Conservation (phyloP, 2,113 vertebrate species). For the Balaeniceps rex region DNA sequence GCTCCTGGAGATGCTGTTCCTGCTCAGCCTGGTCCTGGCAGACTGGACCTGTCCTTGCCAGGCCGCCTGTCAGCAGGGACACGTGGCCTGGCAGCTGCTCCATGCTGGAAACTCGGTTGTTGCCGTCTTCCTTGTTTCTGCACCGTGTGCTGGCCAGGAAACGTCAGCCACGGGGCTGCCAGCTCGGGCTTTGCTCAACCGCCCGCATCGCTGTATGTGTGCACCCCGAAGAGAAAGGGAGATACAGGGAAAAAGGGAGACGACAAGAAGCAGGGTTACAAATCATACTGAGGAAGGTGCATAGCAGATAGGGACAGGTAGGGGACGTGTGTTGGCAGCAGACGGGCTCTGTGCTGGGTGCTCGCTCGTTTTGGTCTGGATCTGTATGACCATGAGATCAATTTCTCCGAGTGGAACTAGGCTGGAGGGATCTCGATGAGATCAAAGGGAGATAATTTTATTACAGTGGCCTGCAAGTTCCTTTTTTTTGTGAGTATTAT, state of each 20-base stretch:
- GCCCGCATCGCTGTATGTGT: fast-evolving
- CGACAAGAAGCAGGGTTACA: neutral
- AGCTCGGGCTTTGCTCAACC: neutral
- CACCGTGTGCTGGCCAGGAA: neutral
- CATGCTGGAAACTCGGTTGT: neutral
- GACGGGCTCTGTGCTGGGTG: neutral
- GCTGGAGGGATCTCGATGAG: neutral
- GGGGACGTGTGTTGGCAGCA: neutral
- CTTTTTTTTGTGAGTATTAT: neutral
- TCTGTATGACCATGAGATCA: neutral
- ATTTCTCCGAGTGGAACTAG: neutral
- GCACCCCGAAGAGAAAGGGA: neutral
- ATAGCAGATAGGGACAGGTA: neutral
- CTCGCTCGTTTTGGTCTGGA: neutral
- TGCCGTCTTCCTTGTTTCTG: neutral
- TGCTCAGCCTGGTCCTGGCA: conserved; percentile 19
- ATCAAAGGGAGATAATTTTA: neutral
- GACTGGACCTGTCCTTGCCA: neutral
- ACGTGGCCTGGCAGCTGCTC: conserved; percentile 7
- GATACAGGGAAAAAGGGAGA: neutral
- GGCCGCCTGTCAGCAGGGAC: conserved; percentile 3
- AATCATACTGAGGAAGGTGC: neutral
- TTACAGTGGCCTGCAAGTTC: neutral
- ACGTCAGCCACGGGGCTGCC: neutral
- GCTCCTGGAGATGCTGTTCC: conserved; percentile 30